Conservation (phyloP, 2,797 vertebrate species). For the Potorous gilbertii region DNA sequence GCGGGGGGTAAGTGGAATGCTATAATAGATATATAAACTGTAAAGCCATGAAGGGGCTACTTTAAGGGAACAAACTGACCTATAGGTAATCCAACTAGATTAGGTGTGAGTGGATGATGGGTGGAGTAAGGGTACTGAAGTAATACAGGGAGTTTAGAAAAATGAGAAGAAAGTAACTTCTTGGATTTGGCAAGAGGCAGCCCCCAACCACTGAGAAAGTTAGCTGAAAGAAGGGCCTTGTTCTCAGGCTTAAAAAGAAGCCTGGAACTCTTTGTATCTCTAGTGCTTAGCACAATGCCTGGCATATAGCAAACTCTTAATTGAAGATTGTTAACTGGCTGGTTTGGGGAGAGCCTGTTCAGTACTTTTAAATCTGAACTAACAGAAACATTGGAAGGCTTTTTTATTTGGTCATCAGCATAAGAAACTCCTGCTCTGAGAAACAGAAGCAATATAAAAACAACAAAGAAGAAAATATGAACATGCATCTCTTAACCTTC, state of each 20-base stretch:
- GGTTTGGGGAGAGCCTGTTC: neutral
- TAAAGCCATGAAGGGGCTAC: neutral
- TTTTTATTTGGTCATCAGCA: neutral
- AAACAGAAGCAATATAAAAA: neutral
- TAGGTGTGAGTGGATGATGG: neutral
- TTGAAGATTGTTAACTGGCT: neutral
- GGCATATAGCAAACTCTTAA: neutral
- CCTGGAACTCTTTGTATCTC: neutral
- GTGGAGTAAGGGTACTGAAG: neutral
- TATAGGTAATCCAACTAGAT: neutral
- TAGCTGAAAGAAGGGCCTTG: neutral
- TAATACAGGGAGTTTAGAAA: neutral
- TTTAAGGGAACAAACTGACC: neutral
- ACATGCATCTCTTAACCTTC: neutral
- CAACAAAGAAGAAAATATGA: neutral
- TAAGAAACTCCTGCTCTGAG: neutral
- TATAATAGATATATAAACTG: neutral
- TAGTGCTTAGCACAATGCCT: neutral
- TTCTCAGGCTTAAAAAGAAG: neutral
- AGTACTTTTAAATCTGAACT: neutral
- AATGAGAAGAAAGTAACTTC: neutral
- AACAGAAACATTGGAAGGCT: neutral
- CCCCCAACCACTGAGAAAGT: neutral
- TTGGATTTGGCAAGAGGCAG: neutral
- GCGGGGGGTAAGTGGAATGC: too few species aligned